Evolutionary conservation across 53 echinoderm and acorn worm genomes (phyloP).

Genomic region (Paracentrotus lividus): DNA sequence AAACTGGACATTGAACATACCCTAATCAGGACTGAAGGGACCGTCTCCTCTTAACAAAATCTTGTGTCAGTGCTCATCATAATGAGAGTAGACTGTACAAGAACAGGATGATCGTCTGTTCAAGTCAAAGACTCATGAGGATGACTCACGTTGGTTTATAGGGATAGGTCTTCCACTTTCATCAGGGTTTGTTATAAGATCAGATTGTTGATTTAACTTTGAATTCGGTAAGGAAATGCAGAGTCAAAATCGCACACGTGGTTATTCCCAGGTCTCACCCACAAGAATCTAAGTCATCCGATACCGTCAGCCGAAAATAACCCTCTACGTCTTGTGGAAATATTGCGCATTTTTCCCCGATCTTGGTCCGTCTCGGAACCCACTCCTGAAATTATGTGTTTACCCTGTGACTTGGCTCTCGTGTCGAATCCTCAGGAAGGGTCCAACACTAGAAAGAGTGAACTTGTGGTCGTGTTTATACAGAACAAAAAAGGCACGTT

Average conservation of each 20-base stretch:
- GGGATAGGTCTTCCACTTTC: not conserved
- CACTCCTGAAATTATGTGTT: too few species aligned
- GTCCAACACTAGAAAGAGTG: too few species aligned
- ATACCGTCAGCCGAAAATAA: conserved; percentile 26
- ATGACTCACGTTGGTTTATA: conserved; percentile 8
- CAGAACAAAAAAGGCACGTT: too few species aligned
- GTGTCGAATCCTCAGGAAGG: too few species aligned
- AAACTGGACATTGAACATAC: too few species aligned
- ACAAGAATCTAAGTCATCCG: conserved; percentile 52
- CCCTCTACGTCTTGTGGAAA: conserved; percentile 33
- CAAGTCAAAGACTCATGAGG: not conserved
- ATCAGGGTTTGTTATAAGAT: not conserved
- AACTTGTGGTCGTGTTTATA: too few species aligned
- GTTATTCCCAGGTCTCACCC: conserved; percentile 35
- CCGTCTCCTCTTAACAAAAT: too few species aligned
- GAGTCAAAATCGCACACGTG: conserved; percentile 31
- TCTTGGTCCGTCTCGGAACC: conserved; percentile 1
- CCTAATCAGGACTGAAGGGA: too few species aligned
- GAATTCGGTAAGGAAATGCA: conserved; percentile 30
- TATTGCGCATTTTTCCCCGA: conserved; percentile 24
- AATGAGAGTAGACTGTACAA: too few species aligned
- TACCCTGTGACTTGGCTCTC: too few species aligned
- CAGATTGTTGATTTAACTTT: conserved; percentile 33
- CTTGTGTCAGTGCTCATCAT: too few species aligned
- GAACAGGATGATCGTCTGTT: not conserved